Evolutionary conservation across 1,140 invertebrate genomes (phyloP).

Genomic region (Microplitis mediator): DNA sequence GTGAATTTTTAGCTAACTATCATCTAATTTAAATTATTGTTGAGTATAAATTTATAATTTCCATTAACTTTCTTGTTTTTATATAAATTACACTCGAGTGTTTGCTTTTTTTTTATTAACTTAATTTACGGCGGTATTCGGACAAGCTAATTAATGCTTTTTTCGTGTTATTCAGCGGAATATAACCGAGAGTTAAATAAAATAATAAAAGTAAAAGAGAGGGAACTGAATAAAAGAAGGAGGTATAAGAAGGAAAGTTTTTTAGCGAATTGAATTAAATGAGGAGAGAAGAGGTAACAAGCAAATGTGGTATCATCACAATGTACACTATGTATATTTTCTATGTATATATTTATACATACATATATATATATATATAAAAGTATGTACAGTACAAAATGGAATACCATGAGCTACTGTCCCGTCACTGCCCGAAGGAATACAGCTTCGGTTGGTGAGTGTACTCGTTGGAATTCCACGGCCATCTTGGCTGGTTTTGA

Average conservation of each 20-base stretch:
- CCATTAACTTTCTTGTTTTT: too few species aligned
- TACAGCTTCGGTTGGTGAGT: conserved; percentile 41
- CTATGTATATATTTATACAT: too few species aligned
- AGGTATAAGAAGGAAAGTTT: background rate
- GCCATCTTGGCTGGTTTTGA: conserved; percentile 34
- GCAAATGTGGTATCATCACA: background rate
- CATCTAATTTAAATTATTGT: too few species aligned
- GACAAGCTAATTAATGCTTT: too few species aligned
- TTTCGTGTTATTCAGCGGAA: too few species aligned
- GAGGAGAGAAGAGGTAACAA: background rate
- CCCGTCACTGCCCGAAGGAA: background rate
- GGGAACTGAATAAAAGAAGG: background rate
- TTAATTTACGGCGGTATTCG: too few species aligned
- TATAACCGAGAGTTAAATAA: too few species aligned
- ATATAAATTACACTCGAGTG: too few species aligned
- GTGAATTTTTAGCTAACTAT: background rate
- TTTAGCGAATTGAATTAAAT: background rate
- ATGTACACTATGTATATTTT: background rate
- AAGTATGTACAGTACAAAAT: background rate
- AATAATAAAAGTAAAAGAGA: background rate
- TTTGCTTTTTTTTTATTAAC: too few species aligned
- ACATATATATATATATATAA: too few species aligned
- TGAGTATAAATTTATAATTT: too few species aligned
- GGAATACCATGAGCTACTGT: conserved; percentile 14
- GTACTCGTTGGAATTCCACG: conserved; percentile 48